Evolutionary conservation across 2,113 vertebrate genomes (phyloP), one percentile per base, ranked within the genome.

Genomic region (Epinephelus cyanopodus): DNA sequence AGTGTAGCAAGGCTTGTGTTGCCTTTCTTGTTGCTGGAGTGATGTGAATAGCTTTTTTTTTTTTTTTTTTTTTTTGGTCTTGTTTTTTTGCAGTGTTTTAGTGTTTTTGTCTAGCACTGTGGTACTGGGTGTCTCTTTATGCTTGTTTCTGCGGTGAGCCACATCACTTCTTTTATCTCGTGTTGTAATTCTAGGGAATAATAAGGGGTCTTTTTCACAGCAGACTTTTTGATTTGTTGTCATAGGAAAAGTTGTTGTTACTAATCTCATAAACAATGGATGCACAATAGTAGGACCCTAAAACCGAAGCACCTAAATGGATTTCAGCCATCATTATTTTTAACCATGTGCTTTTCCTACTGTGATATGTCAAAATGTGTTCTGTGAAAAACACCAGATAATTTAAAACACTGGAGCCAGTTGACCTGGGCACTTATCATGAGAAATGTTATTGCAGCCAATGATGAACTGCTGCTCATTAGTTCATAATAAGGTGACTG

Each of bases 141-240:
- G 33, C 33, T 60, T 57, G 48, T 56, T 70, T 56, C 53, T 45
- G 48, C 14, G 2, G 42, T 70, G 70, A 64, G 69, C 53, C 64
- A 70, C 52, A 29, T 37, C 19, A 65, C 17, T 21, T 65, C 33
- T 14, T 70, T 58, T 53, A 58, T 79, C 27, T 63, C 2, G 57
- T 61, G 45, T 13, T 76, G 29, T 48, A 48, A 50, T 72, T 61
- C 53, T 5, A 37, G 10, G 4, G 45, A 66, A 29, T 60, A 23
- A 61, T 47, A 8, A 66, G 27, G 15, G 15, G 58, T 33, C 23
- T 19, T 53, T 45, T 62, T 15, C 8, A 53, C 21, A 37, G 58
- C 29, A 39, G 4, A 70, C 33, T 42, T 60, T 75, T 61, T 54
- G 53, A 33, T 42, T 63, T 25, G 10, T 63, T 33, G 60, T 5